Conservation (phyloP, 2,888 invertebrate genomes). For the Leptinotarsa juncta region DNA sequence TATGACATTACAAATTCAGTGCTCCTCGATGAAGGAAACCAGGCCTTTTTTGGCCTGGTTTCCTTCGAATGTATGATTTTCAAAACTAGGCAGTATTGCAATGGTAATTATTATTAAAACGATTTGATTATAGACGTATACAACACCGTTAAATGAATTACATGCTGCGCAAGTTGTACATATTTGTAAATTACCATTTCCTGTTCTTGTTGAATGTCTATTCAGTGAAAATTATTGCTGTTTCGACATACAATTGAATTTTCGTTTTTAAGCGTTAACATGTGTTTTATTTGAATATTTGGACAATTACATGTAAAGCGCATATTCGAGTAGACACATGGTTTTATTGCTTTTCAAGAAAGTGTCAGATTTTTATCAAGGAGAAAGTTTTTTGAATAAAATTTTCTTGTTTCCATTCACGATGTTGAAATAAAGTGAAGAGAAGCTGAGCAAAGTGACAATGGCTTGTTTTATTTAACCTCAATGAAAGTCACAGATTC, state of each 20-base stretch:
- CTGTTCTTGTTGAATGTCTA: neutral
- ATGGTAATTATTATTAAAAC: neutral
- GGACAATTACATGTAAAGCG: neutral
- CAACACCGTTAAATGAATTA: neutral
- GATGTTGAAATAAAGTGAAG: neutral
- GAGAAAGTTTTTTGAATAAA: neutral
- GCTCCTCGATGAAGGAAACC: neutral
- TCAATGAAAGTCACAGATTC: no score
- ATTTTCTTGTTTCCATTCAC: neutral
- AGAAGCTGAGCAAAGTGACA: neutral
- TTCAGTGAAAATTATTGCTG: neutral
- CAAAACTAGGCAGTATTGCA: neutral
- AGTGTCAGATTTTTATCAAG: neutral
- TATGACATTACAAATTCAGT: neutral
- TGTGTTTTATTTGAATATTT: neutral
- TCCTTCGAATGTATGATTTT: neutral
- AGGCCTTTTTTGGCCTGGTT: neutral
- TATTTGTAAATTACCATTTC: neutral
- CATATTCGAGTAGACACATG: neutral
- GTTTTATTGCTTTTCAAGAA: neutral
- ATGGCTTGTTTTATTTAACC: no score
- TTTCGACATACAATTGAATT: conserved; percentile 1
- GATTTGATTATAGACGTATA: neutral
- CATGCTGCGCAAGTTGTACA: neutral
- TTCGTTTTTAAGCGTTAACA: neutral